Percentiles rank a stretch among this genome's conserved stretches.
Conservation (phyloP, 2,888 invertebrate genomes). For the Troilus luridus region DNA sequence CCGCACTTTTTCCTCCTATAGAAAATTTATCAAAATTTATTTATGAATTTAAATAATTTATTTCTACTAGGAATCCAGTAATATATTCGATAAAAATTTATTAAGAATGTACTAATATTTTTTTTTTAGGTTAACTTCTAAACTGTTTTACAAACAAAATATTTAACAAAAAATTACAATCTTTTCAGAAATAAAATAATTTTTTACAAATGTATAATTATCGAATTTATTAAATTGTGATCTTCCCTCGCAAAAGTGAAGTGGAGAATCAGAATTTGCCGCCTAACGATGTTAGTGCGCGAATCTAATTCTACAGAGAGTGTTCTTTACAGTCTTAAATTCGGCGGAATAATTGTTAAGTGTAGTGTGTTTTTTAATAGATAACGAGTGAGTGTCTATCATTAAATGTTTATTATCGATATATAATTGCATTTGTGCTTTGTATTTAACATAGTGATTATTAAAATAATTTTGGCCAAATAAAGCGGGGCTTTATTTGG, state of each 20-base stretch:
- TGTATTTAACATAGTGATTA: no score
- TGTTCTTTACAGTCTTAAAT: neutral
- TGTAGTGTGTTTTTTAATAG: neutral
- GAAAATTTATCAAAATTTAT: neutral
- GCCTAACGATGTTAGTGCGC: neutral
- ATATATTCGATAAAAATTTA: neutral
- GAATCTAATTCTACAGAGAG: neutral
- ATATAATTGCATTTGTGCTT: neutral
- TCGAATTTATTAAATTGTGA: neutral
- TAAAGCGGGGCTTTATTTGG: neutral
- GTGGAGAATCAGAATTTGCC: neutral
- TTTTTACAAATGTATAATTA: neutral
- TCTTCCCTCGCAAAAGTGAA: neutral
- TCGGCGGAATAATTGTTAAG: neutral
- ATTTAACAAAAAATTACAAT: neutral
- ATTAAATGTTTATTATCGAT: neutral
- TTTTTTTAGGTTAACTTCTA: neutral
- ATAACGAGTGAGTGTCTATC: neutral
- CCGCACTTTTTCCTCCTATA: conserved; percentile 63
- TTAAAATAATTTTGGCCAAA: neutral
- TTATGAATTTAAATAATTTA: neutral
- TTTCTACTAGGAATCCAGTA: neutral
- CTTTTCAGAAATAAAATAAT: neutral
- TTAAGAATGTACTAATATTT: neutral
- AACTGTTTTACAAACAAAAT: neutral